Evolutionary conservation across 23 tunicate genomes (phyloP).

Genomic region (Ascidia mentula): DNA sequence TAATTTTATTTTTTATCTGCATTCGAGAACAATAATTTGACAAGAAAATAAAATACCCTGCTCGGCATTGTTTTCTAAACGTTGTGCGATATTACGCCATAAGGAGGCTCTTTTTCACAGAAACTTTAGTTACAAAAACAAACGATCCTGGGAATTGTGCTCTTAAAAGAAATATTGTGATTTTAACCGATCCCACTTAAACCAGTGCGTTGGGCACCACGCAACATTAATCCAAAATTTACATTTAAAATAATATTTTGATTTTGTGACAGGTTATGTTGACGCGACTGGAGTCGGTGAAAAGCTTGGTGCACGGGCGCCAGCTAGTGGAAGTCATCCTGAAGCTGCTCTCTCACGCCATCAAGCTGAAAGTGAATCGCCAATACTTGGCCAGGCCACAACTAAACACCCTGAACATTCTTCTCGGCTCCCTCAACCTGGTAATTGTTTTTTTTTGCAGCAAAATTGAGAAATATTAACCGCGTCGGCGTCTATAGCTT

Average conservation of each 20-base stretch:
- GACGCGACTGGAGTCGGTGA: slow-evolving; percentile 71
- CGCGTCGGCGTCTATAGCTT: too few relatives aligned
- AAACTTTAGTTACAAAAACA: neutral
- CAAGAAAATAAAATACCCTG: too few relatives aligned
- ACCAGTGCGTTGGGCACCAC: neutral
- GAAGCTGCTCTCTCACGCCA: slow-evolving; percentile 84
- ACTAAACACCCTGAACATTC: slow-evolving; percentile 80
- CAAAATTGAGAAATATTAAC: too few relatives aligned
- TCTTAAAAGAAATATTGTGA: neutral
- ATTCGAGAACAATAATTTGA: too few relatives aligned
- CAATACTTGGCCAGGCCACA: slow-evolving; percentile 70
- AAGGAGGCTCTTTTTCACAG: too few relatives aligned
- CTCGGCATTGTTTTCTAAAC: too few relatives aligned
- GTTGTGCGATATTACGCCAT: too few relatives aligned
- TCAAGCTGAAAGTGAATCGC: slow-evolving; percentile 83
- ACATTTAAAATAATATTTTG: neutral
- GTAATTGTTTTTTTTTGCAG: slow-evolving; percentile 27
- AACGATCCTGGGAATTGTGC: neutral
- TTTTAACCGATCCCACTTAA: neutral
- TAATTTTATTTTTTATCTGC: too few relatives aligned
- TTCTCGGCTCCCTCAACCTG: slow-evolving; percentile 74
- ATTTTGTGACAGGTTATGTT: slow-evolving; percentile 70
- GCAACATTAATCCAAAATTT: neutral
- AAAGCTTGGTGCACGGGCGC: slow-evolving; percentile 71
- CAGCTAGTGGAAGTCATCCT: slow-evolving; percentile 86